Base-by-base conservation (phyloP, 1,140 invertebrate species). In the Cataglyphis hispanica region DNA sequence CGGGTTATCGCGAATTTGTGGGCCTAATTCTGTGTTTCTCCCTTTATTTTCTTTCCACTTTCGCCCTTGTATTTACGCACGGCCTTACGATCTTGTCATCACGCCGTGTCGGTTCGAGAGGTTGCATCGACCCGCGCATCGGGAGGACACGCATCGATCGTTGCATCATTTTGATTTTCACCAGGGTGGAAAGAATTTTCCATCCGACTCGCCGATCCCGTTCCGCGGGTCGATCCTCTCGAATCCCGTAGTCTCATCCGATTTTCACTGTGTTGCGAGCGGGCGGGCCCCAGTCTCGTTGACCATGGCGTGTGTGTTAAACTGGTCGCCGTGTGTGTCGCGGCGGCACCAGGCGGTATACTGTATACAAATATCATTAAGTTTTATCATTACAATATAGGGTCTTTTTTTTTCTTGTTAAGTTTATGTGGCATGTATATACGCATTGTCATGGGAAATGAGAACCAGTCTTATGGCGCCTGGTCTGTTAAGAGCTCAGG, bases 401-500 rank as follows among this genome's bases (percentile, higher is more conserved):
- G 87, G 61, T 91, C 88, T 85, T 89, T 88, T 90, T 50, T 50
- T 87, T 81, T 86, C 85, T 87, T 56, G 77, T 87, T 91, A 91
- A 92, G 89, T 91, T 91, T 94, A 95, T 93, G 91, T 90, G 94
- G 92, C 93, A 95, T 94, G 92, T 95, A 95, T 95, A 94, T 95
- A 95, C 93, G 94, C 94, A 95, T 95, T 95, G 92, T 92, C 64
- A 81, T 90, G 94, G 94, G 94, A 95, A 95, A 95, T 95, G 94
- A 95, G 94, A 95, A 95, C 94, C 94, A 95, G 94, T 95, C 94
- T 95, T 95, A 95, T 95, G 92, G 93, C 92, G 90, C 94, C 93
- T 89, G 92, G 46, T 91, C 91, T 91, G 91, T 90, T 90, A 84
- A 89, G 93, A 91, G 89, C 91, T 88, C 93, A 93, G 94, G 93